Conservation (phyloP, 2,888 invertebrate species). For the Kryphioiulus occultus region DNA sequence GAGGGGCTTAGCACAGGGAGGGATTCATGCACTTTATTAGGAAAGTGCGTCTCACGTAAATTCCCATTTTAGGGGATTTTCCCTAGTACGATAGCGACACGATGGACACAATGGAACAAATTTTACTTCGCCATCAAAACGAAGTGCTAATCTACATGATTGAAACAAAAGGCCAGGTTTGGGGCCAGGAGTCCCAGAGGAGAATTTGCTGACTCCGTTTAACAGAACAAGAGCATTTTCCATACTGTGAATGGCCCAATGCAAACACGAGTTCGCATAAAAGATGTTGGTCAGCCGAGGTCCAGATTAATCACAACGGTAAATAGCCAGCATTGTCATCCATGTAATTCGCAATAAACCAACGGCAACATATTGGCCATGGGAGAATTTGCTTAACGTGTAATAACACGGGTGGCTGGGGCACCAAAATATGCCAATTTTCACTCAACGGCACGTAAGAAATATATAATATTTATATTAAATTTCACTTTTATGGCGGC, state of each 20-base stretch:
- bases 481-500: not conserved
- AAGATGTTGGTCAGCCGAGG: not conserved
- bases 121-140: constrained; percentile 1
- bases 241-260: not conserved
- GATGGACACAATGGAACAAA: not conserved
- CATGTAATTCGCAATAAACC: constrained; percentile 9
- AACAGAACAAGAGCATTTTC: not conserved
- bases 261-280: not conserved
- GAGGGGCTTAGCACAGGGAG: no score
- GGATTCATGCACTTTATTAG: not conserved
- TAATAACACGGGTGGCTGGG: not conserved
- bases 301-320: not conserved
- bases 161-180: not conserved
- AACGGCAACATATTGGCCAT: constrained; percentile 17
- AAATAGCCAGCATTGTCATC: constrained; percentile 17
- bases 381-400: not conserved
- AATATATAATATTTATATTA: constrained; percentile 8
- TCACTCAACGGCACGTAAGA: not conserved
- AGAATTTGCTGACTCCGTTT: not conserved
- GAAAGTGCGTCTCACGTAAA: not conserved
- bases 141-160: not conserved
- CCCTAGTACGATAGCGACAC: not conserved
- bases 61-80: constrained; percentile 1
- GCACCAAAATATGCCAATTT: constrained; percentile 9
- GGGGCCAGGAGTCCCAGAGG: not conserved